These are phyloP conservation scores for Cetoscarus ocellatus DNA, from an alignment of 2,797 vertebrate genomes.

Conservation along the genomic window DNA sequence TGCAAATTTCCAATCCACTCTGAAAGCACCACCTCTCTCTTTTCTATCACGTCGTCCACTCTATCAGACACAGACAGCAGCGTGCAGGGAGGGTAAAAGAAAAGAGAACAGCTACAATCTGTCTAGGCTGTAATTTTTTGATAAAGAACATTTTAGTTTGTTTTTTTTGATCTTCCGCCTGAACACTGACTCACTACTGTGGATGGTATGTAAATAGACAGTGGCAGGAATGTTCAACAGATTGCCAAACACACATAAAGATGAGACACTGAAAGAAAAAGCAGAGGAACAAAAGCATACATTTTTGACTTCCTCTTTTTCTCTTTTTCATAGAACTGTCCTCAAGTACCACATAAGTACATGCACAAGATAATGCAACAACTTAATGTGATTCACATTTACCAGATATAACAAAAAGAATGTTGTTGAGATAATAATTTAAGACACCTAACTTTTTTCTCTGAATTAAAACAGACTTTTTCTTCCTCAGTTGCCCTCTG, in stretches of 20 bases:
- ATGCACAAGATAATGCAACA: too few species aligned
- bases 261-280: background rate
- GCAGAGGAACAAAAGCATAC: background rate
- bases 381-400: too few species aligned
- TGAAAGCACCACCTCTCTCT: slow-evolving; percentile 42
- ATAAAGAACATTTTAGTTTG: slow-evolving; percentile 41
- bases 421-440: too few species aligned
- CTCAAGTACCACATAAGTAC: too few species aligned
- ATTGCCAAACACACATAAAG: background rate
- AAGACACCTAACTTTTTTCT: too few species aligned
- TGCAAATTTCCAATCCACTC: slow-evolving; percentile 69
- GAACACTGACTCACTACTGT: slow-evolving; percentile 23
- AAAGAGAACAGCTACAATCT: slow-evolving; percentile 21
- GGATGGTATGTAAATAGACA: slow-evolving; percentile 12
- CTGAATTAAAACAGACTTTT: too few species aligned
- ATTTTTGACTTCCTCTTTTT: slow-evolving; percentile 4
- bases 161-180: slow-evolving; percentile 42
- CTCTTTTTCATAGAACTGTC: background rate
- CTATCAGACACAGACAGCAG: slow-evolving; percentile 41
- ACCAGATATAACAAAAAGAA: too few species aligned
- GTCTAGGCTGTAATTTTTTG: slow-evolving; percentile 41
- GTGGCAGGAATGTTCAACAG: slow-evolving; percentile 7
- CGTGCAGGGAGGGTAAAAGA: slow-evolving; percentile 8
- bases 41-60: slow-evolving; percentile 39
- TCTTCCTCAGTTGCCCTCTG: too few species aligned